These are phyloP conservation scores for Phrixothrix hirtus DNA, from an alignment of 2,888 invertebrate genomes.

Conservation along the genomic window DNA sequence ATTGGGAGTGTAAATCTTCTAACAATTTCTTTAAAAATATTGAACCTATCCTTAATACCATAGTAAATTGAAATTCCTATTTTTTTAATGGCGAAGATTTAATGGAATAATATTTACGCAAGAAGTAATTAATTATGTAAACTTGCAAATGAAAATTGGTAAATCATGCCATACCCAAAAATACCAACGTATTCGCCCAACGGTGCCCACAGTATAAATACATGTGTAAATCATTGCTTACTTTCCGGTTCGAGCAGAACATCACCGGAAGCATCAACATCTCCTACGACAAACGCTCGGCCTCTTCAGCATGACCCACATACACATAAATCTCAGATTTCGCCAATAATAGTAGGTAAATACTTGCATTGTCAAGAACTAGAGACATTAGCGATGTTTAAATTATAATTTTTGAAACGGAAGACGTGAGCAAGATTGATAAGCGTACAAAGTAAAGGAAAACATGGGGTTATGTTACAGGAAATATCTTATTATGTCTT, in stretches of 20 bases:
- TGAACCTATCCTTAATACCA: neutral
- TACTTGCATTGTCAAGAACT: too few species aligned
- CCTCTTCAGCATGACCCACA: conserved; percentile 6
- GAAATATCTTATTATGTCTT: too few species aligned
- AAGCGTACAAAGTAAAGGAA: too few species aligned
- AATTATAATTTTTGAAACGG: too few species aligned
- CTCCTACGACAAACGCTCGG: conserved; percentile 33
- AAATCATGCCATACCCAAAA: neutral
- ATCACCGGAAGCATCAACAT: conserved; percentile 34
- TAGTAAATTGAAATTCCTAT: neutral
- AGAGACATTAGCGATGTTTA: too few species aligned
- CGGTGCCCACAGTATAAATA: neutral
- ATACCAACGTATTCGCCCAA: neutral
- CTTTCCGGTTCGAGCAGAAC: conserved; percentile 33
- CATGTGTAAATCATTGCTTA: conserved; percentile 16
- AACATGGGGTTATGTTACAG: too few species aligned
- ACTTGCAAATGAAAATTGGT: neutral
- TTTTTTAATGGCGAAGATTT: neutral
- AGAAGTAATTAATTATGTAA: neutral
- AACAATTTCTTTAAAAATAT: too few species aligned
- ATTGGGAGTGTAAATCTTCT: too few species aligned
- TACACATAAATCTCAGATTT: neutral
- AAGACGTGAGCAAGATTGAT: too few species aligned
- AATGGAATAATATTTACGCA: neutral
- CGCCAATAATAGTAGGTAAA: neutral